Evolutionary conservation across 2,113 vertebrate genomes (phyloP), one percentile per base, ranked within the genome.

Genomic region (Peromyscus leucopus): DNA sequence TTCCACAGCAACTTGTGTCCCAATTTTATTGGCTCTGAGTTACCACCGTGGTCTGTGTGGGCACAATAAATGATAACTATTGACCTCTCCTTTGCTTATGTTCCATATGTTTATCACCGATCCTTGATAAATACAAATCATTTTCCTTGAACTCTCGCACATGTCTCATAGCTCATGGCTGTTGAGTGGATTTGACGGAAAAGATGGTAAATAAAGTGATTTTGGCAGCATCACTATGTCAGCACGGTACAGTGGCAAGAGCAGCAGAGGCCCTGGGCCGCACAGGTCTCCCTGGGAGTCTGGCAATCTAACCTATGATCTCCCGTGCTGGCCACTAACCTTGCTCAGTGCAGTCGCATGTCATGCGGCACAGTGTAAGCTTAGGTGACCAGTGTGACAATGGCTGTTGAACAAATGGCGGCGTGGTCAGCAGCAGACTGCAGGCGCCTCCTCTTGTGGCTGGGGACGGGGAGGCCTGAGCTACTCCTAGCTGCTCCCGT

Each of bases 171-270:
- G 39, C 26, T 79, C 17, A 21, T 36, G 48, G 51, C 28, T 69
- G 26, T n/a, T 46, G 39, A 83, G 71, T 21, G 15, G 2, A 16
- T 72, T 94, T 89, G 74, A 65, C 80, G 33, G 72, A 76, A 71
- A 69, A 31, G 2, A 65, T 28, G 31, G 17, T 22, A 65, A 57
- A 15, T 75, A 71, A 51, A n/a, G 21, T 51, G 0, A 39, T 28
- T 42, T 74, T 76, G 13, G 1, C 36, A 8, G 13, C 6, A 3
- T 10, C 12, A n/a, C 7, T 3, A 0, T 4, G 0, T n/a, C 21
- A 26, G 39, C 51, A 26, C 11, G 55, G 28, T 16, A 22, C 7
- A 1, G 13, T 5, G 33, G n/a, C 69, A 72, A 59, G 67, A 16
- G 2, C 39, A 11, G 12, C 2, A 0, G 33, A 16, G 1, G 22